Base-by-base conservation (phyloP, 2,888 invertebrate genomes). In the Drosophila fungiperda region DNA sequence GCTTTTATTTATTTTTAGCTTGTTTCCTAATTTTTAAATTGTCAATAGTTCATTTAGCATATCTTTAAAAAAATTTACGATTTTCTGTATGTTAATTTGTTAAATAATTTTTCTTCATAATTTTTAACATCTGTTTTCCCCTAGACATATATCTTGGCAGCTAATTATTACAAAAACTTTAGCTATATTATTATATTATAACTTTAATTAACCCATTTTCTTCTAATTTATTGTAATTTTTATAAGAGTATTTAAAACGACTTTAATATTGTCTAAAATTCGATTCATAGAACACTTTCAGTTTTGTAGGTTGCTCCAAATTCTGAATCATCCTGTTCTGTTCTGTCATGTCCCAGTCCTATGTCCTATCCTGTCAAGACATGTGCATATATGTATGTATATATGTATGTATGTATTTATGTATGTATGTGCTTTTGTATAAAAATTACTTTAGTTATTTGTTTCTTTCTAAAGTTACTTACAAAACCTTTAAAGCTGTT, bases 401-500 rank as follows among this genome's bases (percentile, higher is more conserved):
- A 38, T 40, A 52, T 26, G 29, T 29, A 29, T 29, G 29, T 29
- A 29, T 29, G 29, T 40, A 36, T 70, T 49, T 67, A 68, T 59
- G 67, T 64, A 53, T 62, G 23, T 42, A 32, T 60, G 65, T 62
- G 62, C 50, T 63, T 50, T 38, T 55, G 38, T 73, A 35, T 29
- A 23, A 45, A 23, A 76, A 79, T 65, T 73, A 70, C 76, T 82
- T 71, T 76, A 79, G 82, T 72, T 76, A 78, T 80, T 76, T 74
- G 60, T 70, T 74, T 29, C 50, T 69, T 75, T 52, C 26, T 58
- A 11, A 33, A 42, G 64, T 63, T 94, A 97, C 98, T 97, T 94
- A 98, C 98, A 98, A 94, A 85, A 97, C 96, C 93, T 96, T 95
- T 77, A 99, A 94, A 81, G 95, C 95, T 71, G 96, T 96, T 87